Conservation (phyloP, 2,113 vertebrate species). For the Gnathochromis pfefferi region DNA sequence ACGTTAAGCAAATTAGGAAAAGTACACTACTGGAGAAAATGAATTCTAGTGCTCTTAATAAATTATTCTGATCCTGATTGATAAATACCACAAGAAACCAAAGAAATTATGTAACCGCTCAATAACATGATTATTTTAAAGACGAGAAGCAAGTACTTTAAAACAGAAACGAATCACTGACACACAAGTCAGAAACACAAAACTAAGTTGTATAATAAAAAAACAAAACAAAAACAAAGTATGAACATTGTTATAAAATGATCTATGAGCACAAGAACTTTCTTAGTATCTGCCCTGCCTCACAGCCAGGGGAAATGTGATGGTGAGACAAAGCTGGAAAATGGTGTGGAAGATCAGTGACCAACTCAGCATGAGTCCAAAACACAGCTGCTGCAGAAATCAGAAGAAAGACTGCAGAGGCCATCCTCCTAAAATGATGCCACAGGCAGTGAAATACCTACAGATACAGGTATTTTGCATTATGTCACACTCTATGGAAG, state of each 20-base stretch:
- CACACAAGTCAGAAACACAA: background rate
- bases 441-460: background rate
- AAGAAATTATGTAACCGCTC: background rate
- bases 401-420: background rate
- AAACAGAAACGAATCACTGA: background rate
- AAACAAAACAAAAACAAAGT: background rate
- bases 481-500: rapidly evolving
- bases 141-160: background rate
- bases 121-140: background rate
- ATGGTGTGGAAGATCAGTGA: background rate
- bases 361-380: background rate
- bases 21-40: background rate
- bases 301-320: background rate
- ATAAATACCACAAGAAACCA: background rate
- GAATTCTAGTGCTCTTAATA: background rate
- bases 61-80: background rate
- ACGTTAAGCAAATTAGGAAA: background rate
- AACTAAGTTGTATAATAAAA: background rate
- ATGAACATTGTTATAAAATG: background rate
- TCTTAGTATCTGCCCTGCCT: background rate
- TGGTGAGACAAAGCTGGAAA: background rate
- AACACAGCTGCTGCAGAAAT: background rate
- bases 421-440: background rate
- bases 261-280: background rate
- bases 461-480: background rate